Conservation (phyloP, 1,140 invertebrate genomes). For the Halictus rubicundus region DNA sequence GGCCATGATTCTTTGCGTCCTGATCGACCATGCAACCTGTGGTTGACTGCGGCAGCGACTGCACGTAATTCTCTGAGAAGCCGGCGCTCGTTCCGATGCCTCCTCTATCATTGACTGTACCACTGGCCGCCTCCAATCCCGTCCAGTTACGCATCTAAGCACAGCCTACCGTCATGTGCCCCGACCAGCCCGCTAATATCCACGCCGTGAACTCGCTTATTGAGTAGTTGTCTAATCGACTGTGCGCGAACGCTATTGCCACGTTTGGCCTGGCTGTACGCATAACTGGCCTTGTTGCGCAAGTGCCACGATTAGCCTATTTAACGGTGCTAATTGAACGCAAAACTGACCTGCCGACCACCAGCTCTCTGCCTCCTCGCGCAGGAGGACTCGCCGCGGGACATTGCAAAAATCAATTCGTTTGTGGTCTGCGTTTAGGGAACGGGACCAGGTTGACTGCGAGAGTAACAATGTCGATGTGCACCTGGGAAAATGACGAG, state of each 20-base stretch:
- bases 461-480: too few species aligned
- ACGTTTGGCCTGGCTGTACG: not conserved
- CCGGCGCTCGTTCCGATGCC: not conserved
- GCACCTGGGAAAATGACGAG: too few species aligned
- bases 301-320: conserved; percentile 25
- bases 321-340: conserved; percentile 32
- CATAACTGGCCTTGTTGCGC: not conserved
- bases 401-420: too few species aligned
- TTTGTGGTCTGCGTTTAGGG: too few species aligned
- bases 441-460: too few species aligned
- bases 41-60: not conserved
- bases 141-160: conserved; percentile 6
- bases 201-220: conserved; percentile 33
- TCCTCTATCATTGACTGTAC: not conserved
- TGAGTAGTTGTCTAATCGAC: conserved; percentile 44
- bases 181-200: conserved; percentile 25
- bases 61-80: not conserved
- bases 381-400: too few species aligned
- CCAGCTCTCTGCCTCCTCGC: too few species aligned
- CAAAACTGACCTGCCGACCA: not conserved
- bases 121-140: not conserved
- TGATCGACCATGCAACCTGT: not conserved
- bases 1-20: not conserved
- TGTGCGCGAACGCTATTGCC: conserved; percentile 14
- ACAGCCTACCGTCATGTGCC: conserved; percentile 13